Evolutionary conservation across 2,888 invertebrate species (phyloP).

Genomic region (Isoperla grammatica): DNA sequence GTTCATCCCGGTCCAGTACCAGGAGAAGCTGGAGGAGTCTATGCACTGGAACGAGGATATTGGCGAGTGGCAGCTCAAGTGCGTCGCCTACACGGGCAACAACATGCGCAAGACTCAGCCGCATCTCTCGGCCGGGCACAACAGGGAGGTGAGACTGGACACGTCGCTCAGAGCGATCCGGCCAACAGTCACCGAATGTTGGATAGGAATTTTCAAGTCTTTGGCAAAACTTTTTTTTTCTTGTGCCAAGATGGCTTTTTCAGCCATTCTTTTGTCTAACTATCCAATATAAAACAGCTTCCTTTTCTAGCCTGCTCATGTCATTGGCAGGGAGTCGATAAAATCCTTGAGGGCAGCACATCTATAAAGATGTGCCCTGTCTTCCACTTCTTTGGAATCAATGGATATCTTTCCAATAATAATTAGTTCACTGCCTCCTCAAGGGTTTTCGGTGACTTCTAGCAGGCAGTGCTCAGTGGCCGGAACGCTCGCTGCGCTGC

Average conservation of each 20-base stretch:
- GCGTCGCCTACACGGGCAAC: conserved; percentile 98
- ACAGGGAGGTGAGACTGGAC: conserved; percentile 25
- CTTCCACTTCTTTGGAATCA: too few species aligned
- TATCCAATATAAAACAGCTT: too few species aligned
- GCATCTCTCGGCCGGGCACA: conserved; percentile 34
- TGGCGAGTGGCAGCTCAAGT: conserved; percentile 96
- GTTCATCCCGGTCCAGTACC: conserved; percentile 91
- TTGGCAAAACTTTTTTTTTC: too few species aligned
- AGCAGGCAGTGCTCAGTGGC: too few species aligned
- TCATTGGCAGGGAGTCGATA: not conserved
- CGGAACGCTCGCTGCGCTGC: too few species aligned
- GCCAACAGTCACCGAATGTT: conserved; percentile 2
- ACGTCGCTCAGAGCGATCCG: not conserved
- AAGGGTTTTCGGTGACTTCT: too few species aligned
- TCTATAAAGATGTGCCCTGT: not conserved
- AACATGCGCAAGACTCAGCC: conserved; percentile 78
- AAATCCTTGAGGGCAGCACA: not conserved
- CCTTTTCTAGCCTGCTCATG: too few species aligned
- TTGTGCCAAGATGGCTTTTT: too few species aligned
- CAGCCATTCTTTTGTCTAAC: too few species aligned
- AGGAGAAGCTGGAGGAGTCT: conserved; percentile 80
- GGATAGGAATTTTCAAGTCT: too few species aligned
- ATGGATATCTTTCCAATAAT: too few species aligned
- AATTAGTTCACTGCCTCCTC: too few species aligned
- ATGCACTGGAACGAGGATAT: conserved; percentile 98